phyloP scores from a whole-genome alignment of 2,888 invertebrate genomes.

The Drosophila tripunctata region DNA sequence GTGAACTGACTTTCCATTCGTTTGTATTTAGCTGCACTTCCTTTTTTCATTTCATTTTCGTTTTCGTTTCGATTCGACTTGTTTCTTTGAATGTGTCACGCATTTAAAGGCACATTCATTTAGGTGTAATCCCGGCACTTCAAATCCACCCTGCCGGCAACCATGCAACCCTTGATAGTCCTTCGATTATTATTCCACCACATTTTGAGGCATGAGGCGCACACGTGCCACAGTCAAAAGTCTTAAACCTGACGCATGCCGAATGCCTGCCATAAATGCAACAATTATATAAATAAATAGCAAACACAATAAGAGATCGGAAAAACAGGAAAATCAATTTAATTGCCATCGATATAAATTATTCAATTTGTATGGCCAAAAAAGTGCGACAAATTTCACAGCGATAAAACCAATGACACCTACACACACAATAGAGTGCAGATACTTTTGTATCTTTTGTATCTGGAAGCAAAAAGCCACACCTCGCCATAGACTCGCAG shows the following conservation, averaged over 20 bases:
- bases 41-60: not conserved
- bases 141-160: constrained; percentile 25
- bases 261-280: constrained; percentile 22
- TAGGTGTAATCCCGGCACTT: constrained; percentile 41
- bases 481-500: not conserved
- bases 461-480: not conserved
- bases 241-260: constrained; percentile 21
- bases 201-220: constrained; percentile 16
- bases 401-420: constrained; percentile 31
- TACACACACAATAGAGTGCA: constrained; percentile 25
- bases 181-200: constrained; percentile 28
- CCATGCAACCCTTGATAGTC: constrained; percentile 34
- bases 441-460: constrained; percentile 1
- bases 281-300: constrained; percentile 17
- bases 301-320: not conserved
- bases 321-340: constrained; percentile 34
- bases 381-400: constrained; percentile 19
- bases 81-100: constrained; percentile 38
- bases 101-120: constrained; percentile 37
- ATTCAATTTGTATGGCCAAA: constrained; percentile 37
- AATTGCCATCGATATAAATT: constrained; percentile 44
- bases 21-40: constrained; percentile 30
- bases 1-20: constrained; percentile 28
- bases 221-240: constrained; percentile 53
- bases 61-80: constrained; percentile 11